Evolutionary conservation across 2,797 vertebrate genomes (phyloP).

Genomic region (Tinamus major): DNA sequence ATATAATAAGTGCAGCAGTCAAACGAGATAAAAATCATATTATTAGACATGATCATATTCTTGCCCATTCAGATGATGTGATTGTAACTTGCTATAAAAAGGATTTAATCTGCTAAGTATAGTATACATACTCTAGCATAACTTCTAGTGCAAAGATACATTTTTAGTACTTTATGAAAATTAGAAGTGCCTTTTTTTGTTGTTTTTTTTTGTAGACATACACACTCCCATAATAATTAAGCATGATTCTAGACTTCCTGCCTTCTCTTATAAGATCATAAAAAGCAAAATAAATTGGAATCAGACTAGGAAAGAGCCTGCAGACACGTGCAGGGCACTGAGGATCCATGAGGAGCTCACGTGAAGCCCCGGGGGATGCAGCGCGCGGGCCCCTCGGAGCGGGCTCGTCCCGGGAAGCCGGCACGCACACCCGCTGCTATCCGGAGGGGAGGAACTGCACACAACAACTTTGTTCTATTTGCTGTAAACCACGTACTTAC

Average conservation of each 20-base stretch:
- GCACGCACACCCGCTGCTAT: rapidly evolving
- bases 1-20: conserved; percentile 79
- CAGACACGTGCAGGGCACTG: neutral
- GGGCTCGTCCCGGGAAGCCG: too few relatives aligned
- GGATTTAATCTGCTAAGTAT: neutral
- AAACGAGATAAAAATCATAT: conserved; percentile 62
- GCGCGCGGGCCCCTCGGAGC: too few relatives aligned
- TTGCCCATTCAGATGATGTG: conserved; percentile 56
- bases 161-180: neutral
- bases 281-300: neutral
- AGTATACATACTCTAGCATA: neutral
- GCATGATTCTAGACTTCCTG: neutral
- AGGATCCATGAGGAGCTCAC: neutral
- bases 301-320: neutral
- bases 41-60: conserved; percentile 57
- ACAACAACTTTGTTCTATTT: neutral
- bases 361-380: neutral
- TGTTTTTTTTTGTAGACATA: neutral
- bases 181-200: neutral
- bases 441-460: neutral
- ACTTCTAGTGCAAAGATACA: neutral
- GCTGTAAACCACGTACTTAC: neutral
- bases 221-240: neutral
- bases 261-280: neutral
- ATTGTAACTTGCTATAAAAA: conserved; percentile 66